These are phyloP conservation scores for Gila orcuttii DNA, from an alignment of 2,113 vertebrate species.

Conservation along the genomic window DNA sequence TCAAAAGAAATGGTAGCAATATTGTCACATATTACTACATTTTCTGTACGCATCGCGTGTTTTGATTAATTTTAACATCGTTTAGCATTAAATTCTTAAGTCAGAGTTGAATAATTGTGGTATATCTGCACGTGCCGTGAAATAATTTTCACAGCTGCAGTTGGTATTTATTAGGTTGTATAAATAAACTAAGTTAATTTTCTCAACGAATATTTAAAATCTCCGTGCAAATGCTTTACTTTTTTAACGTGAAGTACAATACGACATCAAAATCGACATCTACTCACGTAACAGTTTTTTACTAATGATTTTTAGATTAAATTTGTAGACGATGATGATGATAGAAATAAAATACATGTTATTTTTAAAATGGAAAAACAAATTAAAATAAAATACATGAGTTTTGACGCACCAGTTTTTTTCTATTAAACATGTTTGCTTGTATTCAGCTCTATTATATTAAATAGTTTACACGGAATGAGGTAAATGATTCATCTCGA, in stretches of 20 bases:
- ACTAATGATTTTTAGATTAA: neutral
- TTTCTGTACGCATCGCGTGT: neutral
- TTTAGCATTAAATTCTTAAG: neutral
- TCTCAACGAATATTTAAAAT: neutral
- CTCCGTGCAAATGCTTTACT: neutral
- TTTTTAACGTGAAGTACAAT: neutral
- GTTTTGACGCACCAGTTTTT: neutral
- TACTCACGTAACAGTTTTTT: neutral
- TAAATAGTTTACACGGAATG: slow-evolving; percentile 51
- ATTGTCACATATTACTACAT: slow-evolving; percentile 18
- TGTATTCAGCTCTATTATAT: slow-evolving; percentile 38
- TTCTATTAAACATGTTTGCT: neutral
- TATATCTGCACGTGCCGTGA: too few species aligned
- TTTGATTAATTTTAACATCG: neutral
- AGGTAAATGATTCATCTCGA: slow-evolving; percentile 45
- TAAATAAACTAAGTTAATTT: neutral
- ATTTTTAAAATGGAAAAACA: too few species aligned
- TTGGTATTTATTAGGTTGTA: neutral
- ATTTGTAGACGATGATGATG: neutral
- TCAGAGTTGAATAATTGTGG: neutral
- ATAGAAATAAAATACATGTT: neutral
- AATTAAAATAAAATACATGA: neutral
- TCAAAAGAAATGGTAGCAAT: slow-evolving; percentile 51
- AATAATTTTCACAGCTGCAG: neutral
- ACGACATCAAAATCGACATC: neutral